Evolutionary conservation across 2,888 invertebrate species (phyloP), one percentile per base, ranked within the genome.

Genomic region (Pyrgus malvae): DNA sequence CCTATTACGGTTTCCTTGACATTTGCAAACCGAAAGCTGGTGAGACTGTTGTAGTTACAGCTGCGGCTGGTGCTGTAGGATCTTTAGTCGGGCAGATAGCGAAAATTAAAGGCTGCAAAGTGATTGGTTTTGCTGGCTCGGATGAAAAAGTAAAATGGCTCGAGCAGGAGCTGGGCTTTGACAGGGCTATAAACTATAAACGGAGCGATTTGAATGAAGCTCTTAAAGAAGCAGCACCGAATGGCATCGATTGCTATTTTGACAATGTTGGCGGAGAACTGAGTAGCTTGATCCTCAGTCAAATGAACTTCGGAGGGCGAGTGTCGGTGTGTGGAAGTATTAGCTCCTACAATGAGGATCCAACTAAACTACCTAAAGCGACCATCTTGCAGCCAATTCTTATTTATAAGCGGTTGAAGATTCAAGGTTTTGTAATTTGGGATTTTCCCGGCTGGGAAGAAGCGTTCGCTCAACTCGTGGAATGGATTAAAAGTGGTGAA

Each of bases 11-110:
- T 1, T 81, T 94, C 3, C 62, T 92, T 35, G 92, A 94, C 48
- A 67, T 94, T 16, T 94, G 94, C 64, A 71, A 92, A 45, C 93
- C 94, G 0, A 92, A 93, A 74, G 61, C 86, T 1, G 94, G 93
- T 2, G 94, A 95, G 68, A 92, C 92, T 0, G 91, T 95, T 0
- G 92, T 94, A 0, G 91, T 95, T 0, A 92, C 91, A 14, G 92
- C 92, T 0, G 94, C 94, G 3, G 94, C 93, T 0, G 94, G 94
- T 11, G 94, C 94, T n/a, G 94, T 94, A 2, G 95, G 94, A 2
- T 92, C 91, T 62, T 76, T 92, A n/a, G 94, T 94, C 0, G 94
- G 94, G 1, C 94, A 94, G 78, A 93, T 95, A 54, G 94, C 92
- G 0, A 94, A 94, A 72, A 90, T 93, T 23, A 92, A 92, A 79